Evolutionary conservation across 1,140 invertebrate genomes (phyloP).

Genomic region (Drosophila nebulosa): DNA sequence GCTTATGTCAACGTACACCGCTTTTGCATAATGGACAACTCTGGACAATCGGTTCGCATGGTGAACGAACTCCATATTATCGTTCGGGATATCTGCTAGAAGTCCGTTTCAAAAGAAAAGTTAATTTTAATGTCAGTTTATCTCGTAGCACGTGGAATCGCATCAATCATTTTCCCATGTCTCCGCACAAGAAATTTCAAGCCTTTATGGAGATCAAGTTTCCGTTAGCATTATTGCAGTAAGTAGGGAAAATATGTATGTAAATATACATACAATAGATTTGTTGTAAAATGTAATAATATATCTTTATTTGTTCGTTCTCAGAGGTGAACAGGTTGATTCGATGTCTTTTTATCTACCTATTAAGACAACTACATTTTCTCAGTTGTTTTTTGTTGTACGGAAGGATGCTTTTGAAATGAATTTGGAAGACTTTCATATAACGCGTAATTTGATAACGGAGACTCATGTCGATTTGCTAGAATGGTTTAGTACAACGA

Average conservation of each 20-base stretch:
- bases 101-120: constrained; percentile 55
- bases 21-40: constrained; percentile 92
- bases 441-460: constrained; percentile 43
- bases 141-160: constrained; percentile 50
- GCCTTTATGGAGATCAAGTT: constrained; percentile 57
- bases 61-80: constrained; percentile 83
- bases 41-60: constrained; percentile 85
- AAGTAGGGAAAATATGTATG: background rate
- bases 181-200: constrained; percentile 46
- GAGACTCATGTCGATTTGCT: constrained; percentile 8
- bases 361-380: constrained; percentile 19
- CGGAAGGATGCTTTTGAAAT: constrained; percentile 55
- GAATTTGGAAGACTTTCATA: constrained; percentile 61
- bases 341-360: constrained; percentile 41
- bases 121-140: constrained; percentile 42
- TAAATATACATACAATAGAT: too few species aligned
- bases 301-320: background rate
- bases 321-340: constrained; percentile 19
- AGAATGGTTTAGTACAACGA: background rate
- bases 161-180: constrained; percentile 56
- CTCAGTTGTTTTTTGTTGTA: constrained; percentile 40
- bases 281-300: background rate
- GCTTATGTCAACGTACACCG: constrained; percentile 88
- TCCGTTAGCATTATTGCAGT: constrained; percentile 40
- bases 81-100: constrained; percentile 73